Evolutionary conservation across 2,888 invertebrate species (phyloP).

Genomic region (Limnephilus lunatus): DNA sequence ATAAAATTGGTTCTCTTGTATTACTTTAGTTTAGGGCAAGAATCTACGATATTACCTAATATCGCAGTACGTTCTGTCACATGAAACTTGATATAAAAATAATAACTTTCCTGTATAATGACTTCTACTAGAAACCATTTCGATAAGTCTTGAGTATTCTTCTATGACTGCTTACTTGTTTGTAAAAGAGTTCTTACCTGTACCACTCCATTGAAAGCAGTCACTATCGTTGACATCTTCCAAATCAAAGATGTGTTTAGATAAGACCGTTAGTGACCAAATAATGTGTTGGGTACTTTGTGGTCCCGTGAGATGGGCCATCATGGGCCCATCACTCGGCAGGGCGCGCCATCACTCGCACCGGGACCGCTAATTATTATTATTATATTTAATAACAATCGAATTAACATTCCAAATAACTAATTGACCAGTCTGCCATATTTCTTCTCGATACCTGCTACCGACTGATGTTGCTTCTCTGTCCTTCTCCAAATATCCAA

Average conservation of each 20-base stretch:
- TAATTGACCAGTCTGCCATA: conserved; percentile 54
- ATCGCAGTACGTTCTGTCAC: no score
- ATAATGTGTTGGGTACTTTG: background rate
- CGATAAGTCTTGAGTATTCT: background rate
- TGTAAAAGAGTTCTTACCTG: background rate
- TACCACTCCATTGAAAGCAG: background rate
- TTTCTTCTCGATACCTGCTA: conserved; percentile 3
- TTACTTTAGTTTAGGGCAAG: no score
- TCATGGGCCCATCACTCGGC: conserved; percentile 7
- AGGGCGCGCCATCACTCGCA: conserved; percentile 31
- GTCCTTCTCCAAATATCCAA: conserved; percentile 16
- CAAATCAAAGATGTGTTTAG: background rate
- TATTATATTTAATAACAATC: conserved; percentile 64
- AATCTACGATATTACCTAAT: no score
- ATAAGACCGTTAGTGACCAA: background rate
- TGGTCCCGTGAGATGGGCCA: background rate
- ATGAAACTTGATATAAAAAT: no score
- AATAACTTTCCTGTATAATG: background rate
- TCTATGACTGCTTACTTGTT: background rate
- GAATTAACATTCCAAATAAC: conserved; percentile 64
- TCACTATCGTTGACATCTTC: background rate
- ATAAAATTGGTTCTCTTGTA: no score
- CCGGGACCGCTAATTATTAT: conserved; percentile 59
- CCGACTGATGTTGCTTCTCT: conserved; percentile 42
- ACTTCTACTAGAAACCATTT: background rate